Evolutionary conservation across 2,113 vertebrate genomes (phyloP).

Genomic region (Miniopterus natalensis): DNA sequence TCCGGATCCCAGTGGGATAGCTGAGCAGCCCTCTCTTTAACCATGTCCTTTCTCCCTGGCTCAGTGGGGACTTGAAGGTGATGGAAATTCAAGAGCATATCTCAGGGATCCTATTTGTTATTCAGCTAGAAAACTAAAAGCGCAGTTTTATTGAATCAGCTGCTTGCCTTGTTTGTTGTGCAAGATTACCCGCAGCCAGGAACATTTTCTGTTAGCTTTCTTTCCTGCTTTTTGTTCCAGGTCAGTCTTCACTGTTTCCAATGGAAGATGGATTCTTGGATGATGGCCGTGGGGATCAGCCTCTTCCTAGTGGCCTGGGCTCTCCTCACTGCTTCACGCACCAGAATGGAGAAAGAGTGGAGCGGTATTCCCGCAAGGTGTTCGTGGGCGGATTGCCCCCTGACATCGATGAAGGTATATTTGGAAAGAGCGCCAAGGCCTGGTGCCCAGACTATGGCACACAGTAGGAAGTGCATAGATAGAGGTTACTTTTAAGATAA

Average conservation of each 20-base stretch:
- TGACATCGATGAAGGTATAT: slow-evolving; percentile 98
- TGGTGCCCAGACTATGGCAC: neutral
- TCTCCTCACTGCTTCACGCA: slow-evolving; percentile 98
- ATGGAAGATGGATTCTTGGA: slow-evolving; percentile 99
- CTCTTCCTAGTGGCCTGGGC: slow-evolving; percentile 94
- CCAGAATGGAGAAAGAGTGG: slow-evolving; percentile 98
- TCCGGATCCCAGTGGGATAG: slow-evolving; percentile 1
- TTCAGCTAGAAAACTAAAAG: slow-evolving; percentile 63
- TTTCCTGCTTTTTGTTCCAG: slow-evolving; percentile 85
- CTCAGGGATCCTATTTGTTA: slow-evolving; percentile 8
- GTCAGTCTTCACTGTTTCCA: slow-evolving; percentile 98
- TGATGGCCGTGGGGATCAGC: slow-evolving; percentile 96
- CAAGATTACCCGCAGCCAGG: neutral
- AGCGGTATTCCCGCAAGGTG: slow-evolving; percentile 98
- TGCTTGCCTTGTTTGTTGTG: slow-evolving; percentile 3
- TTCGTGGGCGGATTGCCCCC: slow-evolving; percentile 98
- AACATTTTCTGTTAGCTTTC: slow-evolving; percentile 73
- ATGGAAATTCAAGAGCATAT: slow-evolving; percentile 26
- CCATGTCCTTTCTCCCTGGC: slow-evolving; percentile 53
- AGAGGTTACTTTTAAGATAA: neutral
- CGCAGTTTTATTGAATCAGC: slow-evolving; percentile 59
- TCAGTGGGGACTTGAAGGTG: neutral
- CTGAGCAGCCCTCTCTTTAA: slow-evolving; percentile 48
- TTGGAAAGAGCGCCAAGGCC: neutral
- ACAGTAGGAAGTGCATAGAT: neutral